Conservation (phyloP, 2,113 vertebrate genomes). For the Rissa tridactyla region DNA sequence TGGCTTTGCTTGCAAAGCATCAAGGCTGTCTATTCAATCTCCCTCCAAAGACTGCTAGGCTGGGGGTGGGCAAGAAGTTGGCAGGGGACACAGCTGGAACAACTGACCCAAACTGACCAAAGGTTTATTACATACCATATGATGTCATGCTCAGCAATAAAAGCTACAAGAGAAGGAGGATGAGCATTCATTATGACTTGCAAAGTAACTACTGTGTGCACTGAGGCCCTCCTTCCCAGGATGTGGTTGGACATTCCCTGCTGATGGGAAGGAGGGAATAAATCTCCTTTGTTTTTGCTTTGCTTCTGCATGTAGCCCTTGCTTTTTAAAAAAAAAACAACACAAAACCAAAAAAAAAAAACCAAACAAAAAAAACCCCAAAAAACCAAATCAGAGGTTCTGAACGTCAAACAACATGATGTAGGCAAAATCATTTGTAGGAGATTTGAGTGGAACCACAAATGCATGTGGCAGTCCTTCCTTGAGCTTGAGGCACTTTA, state of each 20-base stretch:
- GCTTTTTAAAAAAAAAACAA: too few species aligned
- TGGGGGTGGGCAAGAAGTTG: not conserved
- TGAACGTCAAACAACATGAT: not conserved
- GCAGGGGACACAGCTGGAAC: not conserved
- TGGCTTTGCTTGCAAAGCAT: not conserved
- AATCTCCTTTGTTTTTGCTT: not conserved
- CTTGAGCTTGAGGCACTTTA: not conserved
- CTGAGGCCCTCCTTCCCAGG: not conserved
- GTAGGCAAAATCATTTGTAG: not conserved
- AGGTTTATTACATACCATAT: too few species aligned
- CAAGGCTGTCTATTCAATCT: not conserved
- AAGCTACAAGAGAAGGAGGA: not conserved
- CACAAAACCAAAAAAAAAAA: too few species aligned
- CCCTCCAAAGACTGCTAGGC: not conserved
- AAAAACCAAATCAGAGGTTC: not conserved
- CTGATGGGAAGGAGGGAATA: not conserved
- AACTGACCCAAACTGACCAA: not conserved
- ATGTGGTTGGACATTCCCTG: not conserved
- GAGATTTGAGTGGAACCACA: not conserved
- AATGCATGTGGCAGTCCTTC: not conserved
- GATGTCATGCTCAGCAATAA: not conserved
- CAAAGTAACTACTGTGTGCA: not conserved
- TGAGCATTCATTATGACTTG: not conserved
- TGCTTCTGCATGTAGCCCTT: not conserved
- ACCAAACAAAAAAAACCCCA: too few species aligned